Evolutionary conservation across 2,888 invertebrate species (phyloP).

Genomic region (Morpho achilles): DNA sequence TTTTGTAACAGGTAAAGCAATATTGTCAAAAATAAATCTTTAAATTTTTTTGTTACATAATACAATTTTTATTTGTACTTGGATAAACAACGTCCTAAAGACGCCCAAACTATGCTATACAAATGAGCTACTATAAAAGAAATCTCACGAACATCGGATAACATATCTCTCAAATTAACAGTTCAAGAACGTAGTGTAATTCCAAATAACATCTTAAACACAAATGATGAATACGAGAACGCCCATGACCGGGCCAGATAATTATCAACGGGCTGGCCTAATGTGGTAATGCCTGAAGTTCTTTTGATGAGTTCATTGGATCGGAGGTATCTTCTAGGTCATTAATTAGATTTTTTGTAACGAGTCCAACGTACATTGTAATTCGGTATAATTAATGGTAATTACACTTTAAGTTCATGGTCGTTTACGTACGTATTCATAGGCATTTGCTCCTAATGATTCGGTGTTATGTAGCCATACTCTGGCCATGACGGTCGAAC

Average conservation of each 20-base stretch:
- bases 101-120: conserved; percentile 19
- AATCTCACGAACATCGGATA: conserved; percentile 62
- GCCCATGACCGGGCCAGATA: conserved; percentile 64
- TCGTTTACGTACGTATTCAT: not conserved
- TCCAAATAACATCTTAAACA: conserved; percentile 70
- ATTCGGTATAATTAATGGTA: conserved; percentile 11
- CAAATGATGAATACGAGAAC: conserved; percentile 71
- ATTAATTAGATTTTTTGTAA: conserved; percentile 47
- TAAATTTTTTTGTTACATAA: too few relatives aligned
- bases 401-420: conserved; percentile 5
- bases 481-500: too few relatives aligned
- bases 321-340: conserved; percentile 40
- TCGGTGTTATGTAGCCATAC: too few relatives aligned
- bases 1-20: too few relatives aligned
- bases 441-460: too few relatives aligned
- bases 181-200: conserved; percentile 44
- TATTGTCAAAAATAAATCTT: too few relatives aligned
- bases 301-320: conserved; percentile 68
- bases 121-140: conserved; percentile 34
- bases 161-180: conserved; percentile 60
- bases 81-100: conserved; percentile 7
- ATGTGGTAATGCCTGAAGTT: conserved; percentile 65
- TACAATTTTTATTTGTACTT: conserved; percentile 6
- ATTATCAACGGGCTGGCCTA: conserved; percentile 63
- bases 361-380: conserved; percentile 13